These are phyloP conservation scores for Typhlichthys subterraneus DNA, from an alignment of 2,797 vertebrate genomes.

Conservation along the genomic window DNA sequence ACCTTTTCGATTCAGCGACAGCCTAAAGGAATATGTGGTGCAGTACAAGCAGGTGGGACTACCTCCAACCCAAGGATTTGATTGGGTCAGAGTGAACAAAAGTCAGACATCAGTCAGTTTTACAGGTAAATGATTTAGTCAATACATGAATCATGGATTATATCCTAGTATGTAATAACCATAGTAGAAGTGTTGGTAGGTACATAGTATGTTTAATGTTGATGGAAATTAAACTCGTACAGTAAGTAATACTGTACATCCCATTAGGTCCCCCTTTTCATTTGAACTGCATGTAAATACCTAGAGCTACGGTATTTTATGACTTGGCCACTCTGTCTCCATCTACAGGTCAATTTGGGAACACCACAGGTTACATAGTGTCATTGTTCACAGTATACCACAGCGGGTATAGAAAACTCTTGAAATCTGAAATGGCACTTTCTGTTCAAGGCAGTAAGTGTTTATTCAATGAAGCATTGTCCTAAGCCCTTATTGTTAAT, in stretches of 20 bases:
- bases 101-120: constrained; percentile 38
- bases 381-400: constrained; percentile 62
- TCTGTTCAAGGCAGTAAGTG: constrained; percentile 64
- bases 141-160: too few relatives aligned
- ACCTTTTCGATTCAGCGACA: background rate
- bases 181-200: too few relatives aligned
- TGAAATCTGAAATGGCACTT: constrained; percentile 56
- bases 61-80: constrained; percentile 40
- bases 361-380: constrained; percentile 67
- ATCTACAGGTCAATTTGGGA: constrained; percentile 68
- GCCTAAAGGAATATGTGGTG: constrained; percentile 65
- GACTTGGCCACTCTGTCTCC: constrained; percentile 58
- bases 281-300: too few relatives aligned
- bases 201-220: too few relatives aligned
- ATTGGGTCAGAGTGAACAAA: constrained; percentile 70
- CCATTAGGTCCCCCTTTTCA: too few relatives aligned
- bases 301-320: background rate
- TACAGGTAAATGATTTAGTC: constrained; percentile 58
- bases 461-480: constrained; percentile 4
- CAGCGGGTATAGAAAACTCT: constrained; percentile 14
- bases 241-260: too few relatives aligned
- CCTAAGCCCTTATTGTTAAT: background rate
- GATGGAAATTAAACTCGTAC: too few relatives aligned
- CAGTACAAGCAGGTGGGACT: constrained; percentile 61
- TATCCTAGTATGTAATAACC: too few relatives aligned